These are phyloP conservation scores for Zaprionus davidi DNA, from an alignment of 1,140 invertebrate genomes.

Conservation along the genomic window DNA sequence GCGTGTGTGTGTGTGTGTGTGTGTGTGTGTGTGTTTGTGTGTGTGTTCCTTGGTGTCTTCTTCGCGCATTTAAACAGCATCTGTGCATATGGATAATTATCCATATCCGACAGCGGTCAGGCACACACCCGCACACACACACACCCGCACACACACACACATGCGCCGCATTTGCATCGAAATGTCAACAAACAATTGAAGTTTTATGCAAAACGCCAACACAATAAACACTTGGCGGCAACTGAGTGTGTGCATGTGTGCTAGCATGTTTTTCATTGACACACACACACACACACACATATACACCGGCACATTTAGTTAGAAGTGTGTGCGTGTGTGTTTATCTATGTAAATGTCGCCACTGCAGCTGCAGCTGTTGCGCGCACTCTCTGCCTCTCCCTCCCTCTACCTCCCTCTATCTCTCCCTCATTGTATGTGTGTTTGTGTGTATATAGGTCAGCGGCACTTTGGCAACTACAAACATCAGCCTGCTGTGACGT, in stretches of 20 bases:
- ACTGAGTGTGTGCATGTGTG: neutral
- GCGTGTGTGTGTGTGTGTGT: conserved; percentile 10
- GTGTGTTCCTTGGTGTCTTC: neutral
- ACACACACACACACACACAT: conserved; percentile 15
- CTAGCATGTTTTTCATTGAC: conserved; percentile 26
- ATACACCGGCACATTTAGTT: conserved; percentile 7
- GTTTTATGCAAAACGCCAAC: conserved; percentile 46
- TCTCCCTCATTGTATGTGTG: conserved; percentile 4
- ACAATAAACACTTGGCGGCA: conserved; percentile 30
- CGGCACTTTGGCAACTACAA: conserved; percentile 52
- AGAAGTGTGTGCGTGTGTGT: conserved; percentile 15
- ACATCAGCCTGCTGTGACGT: conserved; percentile 61
- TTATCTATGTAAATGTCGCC: conserved; percentile 46
- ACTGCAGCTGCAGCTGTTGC: conserved; percentile 37
- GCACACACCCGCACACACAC: conserved; percentile 3
- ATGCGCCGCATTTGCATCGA: conserved; percentile 20
- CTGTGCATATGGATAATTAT: conserved; percentile 38
- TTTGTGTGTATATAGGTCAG: conserved; percentile 70
- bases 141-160: conserved; percentile 4
- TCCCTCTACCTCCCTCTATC: neutral
- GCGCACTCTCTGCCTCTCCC: conserved; percentile 11
- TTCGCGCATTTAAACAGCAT: conserved; percentile 11
- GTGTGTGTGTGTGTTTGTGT: conserved; percentile 1
- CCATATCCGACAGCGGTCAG: conserved; percentile 22
- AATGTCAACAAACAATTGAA: conserved; percentile 57